These are phyloP conservation scores for Eidolon dupreanum DNA, from an alignment of 2,797 vertebrate species.

Conservation along the genomic window DNA sequence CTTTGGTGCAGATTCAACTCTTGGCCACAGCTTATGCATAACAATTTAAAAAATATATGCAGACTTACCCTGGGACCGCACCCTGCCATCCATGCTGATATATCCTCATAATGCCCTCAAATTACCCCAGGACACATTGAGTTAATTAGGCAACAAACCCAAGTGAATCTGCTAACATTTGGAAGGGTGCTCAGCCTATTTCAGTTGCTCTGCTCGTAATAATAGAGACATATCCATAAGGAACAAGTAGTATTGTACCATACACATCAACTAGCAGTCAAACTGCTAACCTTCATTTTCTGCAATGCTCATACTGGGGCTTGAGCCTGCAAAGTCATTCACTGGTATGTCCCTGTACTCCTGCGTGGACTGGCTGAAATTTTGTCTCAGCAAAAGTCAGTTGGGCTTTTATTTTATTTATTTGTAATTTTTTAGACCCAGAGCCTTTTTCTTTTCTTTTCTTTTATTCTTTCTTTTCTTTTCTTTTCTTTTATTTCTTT, in stretches of 20 bases:
- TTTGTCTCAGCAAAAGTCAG: background rate
- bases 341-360: background rate
- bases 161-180: background rate
- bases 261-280: background rate
- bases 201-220: background rate
- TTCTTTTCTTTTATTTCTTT: too few relatives aligned
- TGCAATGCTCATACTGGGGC: background rate
- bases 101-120: background rate
- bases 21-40: background rate
- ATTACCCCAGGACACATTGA: background rate
- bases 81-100: background rate
- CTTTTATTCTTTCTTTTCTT: too few relatives aligned
- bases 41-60: background rate
- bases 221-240: background rate
- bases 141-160: background rate
- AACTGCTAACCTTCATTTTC: background rate
- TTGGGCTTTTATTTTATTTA: background rate
- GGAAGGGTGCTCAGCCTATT: background rate
- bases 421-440: too few relatives aligned
- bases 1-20: background rate
- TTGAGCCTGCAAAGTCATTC: background rate
- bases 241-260: background rate
- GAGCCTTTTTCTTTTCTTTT: too few relatives aligned
- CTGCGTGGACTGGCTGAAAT: background rate
- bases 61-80: background rate